Base-by-base conservation (phyloP, 2,797 vertebrate species). In the Chaunax sp. region DNA sequence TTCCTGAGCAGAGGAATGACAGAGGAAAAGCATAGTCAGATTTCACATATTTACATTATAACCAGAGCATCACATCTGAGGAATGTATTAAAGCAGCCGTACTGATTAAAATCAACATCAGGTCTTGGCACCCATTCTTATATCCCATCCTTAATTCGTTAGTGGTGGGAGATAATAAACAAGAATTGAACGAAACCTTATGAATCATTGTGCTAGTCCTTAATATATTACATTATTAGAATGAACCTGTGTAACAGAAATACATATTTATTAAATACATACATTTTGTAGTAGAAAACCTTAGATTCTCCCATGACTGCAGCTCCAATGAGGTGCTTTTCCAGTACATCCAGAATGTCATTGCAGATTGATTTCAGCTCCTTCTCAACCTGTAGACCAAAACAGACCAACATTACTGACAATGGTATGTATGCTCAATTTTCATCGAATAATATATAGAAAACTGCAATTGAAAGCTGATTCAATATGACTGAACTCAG, bases 201-300 rank as follows among this genome's bases (percentile, higher is more conserved):
- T n/a, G n/a, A n/a, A n/a, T n/a, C n/a, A n/a, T n/a, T n/a, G n/a
- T n/a, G n/a, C n/a, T n/a, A n/a, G n/a, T n/a, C n/a, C n/a, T n/a
- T n/a, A n/a, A n/a, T n/a, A n/a, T n/a, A n/a, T n/a, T n/a, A n/a
- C 22, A 40, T 2, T 12, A n/a, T 28, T 13, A 23, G 9, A 16
- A 45, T 11, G 6, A 18, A 45, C n/a, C 1, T 6, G 10, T 22
- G 8, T 3, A 1, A 23, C 16, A 62, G 3, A 35, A 16, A 26
- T 0, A 46, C 12, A 35, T 5, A 5, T 1, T 6, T 1, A 7
- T 7, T 6, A 9, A 19, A 54, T 11, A 69, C 97, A 25, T 93
- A 99, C 97, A 99, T 99, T 98, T 99, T 98, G 94, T 99, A 98
- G 94, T 98, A 99, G 95, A 99, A 99, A 94, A 99, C 98, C 95